Conservation (phyloP, 2,888 invertebrate genomes). For the Nephrotoma appendiculata region DNA sequence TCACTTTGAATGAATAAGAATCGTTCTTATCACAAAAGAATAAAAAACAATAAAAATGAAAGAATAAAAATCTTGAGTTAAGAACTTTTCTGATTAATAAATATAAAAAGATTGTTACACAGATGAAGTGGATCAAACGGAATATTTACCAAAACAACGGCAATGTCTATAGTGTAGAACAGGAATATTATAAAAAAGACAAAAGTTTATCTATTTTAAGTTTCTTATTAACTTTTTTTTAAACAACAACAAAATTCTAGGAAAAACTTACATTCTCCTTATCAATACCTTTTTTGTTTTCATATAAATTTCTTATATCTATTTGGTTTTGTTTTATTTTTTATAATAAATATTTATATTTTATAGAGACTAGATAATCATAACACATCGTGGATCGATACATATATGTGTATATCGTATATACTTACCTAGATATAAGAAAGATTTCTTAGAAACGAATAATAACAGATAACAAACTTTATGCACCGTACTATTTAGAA, state of each 20-base stretch:
- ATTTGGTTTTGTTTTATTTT: neutral
- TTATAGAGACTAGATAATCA: neutral
- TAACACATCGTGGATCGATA: neutral
- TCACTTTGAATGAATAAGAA: neutral
- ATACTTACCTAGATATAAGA: neutral
- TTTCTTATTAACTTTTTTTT: neutral
- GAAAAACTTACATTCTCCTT: neutral
- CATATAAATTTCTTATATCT: neutral
- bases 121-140: constrained; percentile 2
- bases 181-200: neutral
- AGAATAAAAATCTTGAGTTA: neutral
- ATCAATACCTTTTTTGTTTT: neutral
- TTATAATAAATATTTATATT: neutral
- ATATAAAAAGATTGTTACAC: neutral
- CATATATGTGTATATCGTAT: neutral
- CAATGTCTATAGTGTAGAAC: neutral
- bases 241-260: neutral
- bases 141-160: neutral
- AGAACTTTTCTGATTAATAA: constrained; percentile 1
- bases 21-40: neutral
- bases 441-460: neutral
- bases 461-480: neutral
- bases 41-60: neutral
- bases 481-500: neutral
- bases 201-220: neutral